phyloP scores from a whole-genome alignment of 1,140 invertebrate species.

The Apis dorsata region DNA sequence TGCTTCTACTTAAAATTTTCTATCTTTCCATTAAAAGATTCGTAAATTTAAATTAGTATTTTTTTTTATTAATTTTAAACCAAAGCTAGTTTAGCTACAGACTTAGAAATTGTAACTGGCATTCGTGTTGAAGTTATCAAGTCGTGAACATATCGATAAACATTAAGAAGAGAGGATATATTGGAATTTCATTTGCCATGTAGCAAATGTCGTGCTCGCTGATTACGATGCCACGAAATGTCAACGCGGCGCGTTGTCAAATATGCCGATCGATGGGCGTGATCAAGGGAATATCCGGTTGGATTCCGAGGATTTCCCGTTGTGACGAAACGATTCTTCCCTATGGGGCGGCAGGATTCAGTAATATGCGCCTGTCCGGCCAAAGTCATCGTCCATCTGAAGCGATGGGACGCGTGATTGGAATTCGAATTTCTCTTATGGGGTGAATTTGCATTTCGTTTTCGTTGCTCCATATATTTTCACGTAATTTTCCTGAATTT shows the following conservation, averaged over 20 bases:
- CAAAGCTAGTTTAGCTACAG: too few relatives aligned
- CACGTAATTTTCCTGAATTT: neutral
- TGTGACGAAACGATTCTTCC: neutral
- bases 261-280: constrained; percentile 6
- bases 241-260: constrained; percentile 25
- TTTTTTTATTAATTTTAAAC: too few relatives aligned
- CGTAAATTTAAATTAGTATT: too few relatives aligned
- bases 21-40: too few relatives aligned
- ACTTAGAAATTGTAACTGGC: too few relatives aligned
- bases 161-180: neutral
- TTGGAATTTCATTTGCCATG: constrained; percentile 2
- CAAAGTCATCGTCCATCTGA: neutral
- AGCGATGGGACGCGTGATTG: neutral
- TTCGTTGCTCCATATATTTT: neutral
- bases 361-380: constrained; percentile 17
- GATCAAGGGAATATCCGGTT: neutral
- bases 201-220: constrained; percentile 44
- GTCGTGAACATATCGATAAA: too few relatives aligned
- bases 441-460: constrained; percentile 1
- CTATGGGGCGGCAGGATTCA: constrained; percentile 8
- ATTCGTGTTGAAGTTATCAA: too few relatives aligned
- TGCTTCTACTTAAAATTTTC: too few relatives aligned
- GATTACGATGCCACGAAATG: constrained; percentile 44
- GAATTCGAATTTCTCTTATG: neutral
- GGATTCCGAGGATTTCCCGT: neutral